Evolutionary conservation across 1,140 invertebrate genomes (phyloP).

Genomic region (Nasonia vitripennis): DNA sequence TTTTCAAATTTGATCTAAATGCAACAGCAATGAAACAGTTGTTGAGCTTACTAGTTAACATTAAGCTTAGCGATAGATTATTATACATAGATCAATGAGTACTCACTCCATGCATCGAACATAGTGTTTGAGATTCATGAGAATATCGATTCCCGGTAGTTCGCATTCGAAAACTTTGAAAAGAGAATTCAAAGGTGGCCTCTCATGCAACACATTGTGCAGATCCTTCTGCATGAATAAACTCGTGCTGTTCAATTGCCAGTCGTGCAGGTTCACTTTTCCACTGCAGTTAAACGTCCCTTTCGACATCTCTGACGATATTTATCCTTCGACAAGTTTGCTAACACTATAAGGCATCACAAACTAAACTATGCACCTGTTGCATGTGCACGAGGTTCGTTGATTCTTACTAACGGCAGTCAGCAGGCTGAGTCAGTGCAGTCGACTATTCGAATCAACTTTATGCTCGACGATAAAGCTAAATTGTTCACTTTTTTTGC

Average conservation of each 20-base stretch:
- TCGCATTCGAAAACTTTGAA: slow-evolving; percentile 62
- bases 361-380: too few species aligned
- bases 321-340: not conserved
- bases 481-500: too few species aligned
- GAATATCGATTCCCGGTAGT: slow-evolving; percentile 58
- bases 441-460: too few species aligned
- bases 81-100: not conserved
- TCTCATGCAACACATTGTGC: slow-evolving; percentile 57
- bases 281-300: slow-evolving; percentile 63
- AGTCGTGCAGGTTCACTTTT: slow-evolving; percentile 66
- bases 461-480: too few species aligned
- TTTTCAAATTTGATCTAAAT: slow-evolving; percentile 61
- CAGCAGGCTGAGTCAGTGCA: too few species aligned
- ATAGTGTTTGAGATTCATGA: slow-evolving; percentile 64
- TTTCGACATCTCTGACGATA: slow-evolving; percentile 25
- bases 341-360: too few species aligned
- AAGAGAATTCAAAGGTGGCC: slow-evolving; percentile 27
- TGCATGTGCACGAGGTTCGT: too few species aligned
- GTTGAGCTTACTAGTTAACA: too few species aligned
- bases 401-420: too few species aligned
- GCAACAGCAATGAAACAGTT: slow-evolving; percentile 3
- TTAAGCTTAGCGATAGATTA: not conserved
- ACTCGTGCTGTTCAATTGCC: slow-evolving; percentile 59
- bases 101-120: slow-evolving; percentile 67
- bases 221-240: slow-evolving; percentile 58